phyloP scores from a whole-genome alignment of 2,888 invertebrate species.

The Silvanus unidentatus region DNA sequence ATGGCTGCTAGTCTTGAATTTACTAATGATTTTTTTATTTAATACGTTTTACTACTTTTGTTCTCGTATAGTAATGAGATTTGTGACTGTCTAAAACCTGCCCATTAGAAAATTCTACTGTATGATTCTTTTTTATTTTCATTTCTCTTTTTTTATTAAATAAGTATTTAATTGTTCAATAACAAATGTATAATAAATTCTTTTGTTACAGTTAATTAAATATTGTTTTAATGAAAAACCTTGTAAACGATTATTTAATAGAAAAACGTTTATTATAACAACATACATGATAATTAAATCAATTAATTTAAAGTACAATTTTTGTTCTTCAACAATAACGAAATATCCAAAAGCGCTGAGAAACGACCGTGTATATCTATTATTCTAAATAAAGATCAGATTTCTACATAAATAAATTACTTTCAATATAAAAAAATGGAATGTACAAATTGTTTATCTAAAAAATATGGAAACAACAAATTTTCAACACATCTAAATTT shows the following conservation, averaged over 20 bases:
- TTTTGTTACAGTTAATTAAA: constrained; percentile 19
- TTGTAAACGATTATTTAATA: too few species aligned
- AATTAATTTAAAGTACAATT: not conserved
- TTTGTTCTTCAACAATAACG: too few species aligned
- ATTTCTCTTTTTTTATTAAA: constrained; percentile 28
- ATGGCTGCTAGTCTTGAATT: constrained; percentile 29
- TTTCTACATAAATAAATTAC: too few species aligned
- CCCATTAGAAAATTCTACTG: constrained; percentile 12
- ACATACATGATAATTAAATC: constrained; percentile 12
- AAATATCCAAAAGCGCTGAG: too few species aligned
- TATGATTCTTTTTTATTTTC: constrained; percentile 22
- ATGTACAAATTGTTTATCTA: too few species aligned
- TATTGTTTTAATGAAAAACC: too few species aligned
- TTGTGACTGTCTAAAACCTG: constrained; percentile 15
- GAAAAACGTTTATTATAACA: constrained; percentile 26
- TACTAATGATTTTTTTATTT: constrained; percentile 16
- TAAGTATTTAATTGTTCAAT: constrained; percentile 23
- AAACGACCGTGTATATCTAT: too few species aligned
- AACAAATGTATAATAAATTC: constrained; percentile 23
- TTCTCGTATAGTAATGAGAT: constrained; percentile 15
- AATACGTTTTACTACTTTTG: constrained; percentile 11
- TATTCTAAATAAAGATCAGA: too few species aligned
- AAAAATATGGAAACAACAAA: too few species aligned
- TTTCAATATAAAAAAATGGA: too few species aligned
- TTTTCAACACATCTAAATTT: too few species aligned